These are phyloP conservation scores for Dipus sagitta DNA, from an alignment of 2,797 vertebrate species.

Conservation along the genomic window DNA sequence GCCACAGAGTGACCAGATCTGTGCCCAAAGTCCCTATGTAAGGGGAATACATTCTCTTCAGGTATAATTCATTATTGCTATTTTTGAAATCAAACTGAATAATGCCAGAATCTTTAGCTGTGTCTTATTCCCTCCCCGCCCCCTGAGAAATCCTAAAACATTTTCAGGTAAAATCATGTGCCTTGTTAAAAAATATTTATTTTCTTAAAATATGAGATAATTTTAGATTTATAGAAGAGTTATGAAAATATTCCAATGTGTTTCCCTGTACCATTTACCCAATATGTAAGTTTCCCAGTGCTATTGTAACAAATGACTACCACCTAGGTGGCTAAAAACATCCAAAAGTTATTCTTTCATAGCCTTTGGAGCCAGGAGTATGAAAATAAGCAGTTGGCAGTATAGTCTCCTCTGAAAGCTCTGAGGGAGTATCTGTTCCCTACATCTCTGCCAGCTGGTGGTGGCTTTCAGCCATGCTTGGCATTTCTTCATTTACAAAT, in stretches of 20 bases:
- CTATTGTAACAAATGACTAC: background rate
- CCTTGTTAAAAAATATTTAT: background rate
- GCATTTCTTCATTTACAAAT: background rate
- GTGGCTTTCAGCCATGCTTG: background rate
- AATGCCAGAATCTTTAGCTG: background rate
- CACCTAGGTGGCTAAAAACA: background rate
- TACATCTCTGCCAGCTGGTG: background rate
- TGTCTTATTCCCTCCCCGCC: background rate
- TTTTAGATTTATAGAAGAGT: background rate
- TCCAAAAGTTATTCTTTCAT: background rate
- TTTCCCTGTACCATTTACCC: background rate
- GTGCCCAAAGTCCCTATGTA: background rate
- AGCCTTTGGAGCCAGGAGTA: background rate
- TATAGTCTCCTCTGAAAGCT: background rate
- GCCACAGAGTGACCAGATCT: background rate
- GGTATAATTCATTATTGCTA: background rate
- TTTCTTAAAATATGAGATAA: too few species aligned
- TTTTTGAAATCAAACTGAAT: background rate
- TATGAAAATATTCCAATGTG: background rate
- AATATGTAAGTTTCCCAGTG: background rate
- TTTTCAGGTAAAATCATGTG: background rate
- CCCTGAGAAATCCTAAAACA: background rate
- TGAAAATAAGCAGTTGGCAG: background rate
- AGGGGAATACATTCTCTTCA: background rate
- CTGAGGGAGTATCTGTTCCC: background rate